phyloP scores from a whole-genome alignment of 2,113 vertebrate genomes.

The Seriola rivoliana region DNA sequence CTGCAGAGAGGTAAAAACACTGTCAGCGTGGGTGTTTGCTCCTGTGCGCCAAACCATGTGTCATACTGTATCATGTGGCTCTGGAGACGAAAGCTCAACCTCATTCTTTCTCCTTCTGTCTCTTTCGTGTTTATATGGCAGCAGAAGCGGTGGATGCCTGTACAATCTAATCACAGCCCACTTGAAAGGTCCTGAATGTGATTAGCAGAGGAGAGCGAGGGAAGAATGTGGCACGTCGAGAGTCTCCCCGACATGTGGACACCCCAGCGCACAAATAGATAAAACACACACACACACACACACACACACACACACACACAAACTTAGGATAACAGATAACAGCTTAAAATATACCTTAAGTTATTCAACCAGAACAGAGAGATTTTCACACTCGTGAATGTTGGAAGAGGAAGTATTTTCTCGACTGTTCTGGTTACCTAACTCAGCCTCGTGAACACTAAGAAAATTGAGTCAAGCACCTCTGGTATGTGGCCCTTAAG shows the following conservation, averaged over 20 bases:
- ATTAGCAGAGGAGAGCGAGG: constrained; percentile 62
- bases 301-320: neutral
- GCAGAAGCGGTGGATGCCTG: constrained; percentile 50
- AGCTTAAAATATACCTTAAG: neutral
- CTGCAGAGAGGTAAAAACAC: neutral
- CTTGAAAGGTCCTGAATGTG: constrained; percentile 64
- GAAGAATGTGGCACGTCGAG: constrained; percentile 66
- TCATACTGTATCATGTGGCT: neutral
- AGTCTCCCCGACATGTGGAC: constrained; percentile 30
- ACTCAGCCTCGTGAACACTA: constrained; percentile 27
- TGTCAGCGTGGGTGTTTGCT: neutral
- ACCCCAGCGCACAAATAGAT: constrained; percentile 15
- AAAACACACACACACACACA: neutral
- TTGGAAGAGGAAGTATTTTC: neutral
- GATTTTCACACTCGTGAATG: neutral
- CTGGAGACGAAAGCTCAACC: neutral
- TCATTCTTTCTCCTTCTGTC: constrained; percentile 25
- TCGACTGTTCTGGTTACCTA: neutral
- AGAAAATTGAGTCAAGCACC: constrained; percentile 53
- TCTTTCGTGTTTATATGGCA: constrained; percentile 19
- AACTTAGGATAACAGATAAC: neutral
- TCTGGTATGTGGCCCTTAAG: constrained; percentile 46
- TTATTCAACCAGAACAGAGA: neutral
- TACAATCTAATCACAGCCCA: constrained; percentile 73
- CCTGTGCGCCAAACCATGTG: neutral